Evolutionary conservation across 2,888 invertebrate genomes (phyloP).

Genomic region (Metellina segmentata): DNA sequence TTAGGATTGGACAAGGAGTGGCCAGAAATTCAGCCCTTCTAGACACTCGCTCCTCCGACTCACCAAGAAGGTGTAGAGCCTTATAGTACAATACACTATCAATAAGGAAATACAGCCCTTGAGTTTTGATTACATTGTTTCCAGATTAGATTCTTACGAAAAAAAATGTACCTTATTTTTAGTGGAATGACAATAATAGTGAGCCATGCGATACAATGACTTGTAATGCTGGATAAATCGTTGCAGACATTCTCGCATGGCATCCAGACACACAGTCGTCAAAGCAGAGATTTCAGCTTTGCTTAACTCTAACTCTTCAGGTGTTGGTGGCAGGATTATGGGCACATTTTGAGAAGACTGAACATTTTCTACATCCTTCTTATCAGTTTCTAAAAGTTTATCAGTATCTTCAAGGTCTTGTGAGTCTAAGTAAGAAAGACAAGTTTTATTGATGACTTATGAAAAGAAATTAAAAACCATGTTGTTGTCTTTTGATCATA

Average conservation of each 20-base stretch:
- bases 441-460: no score
- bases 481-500: no score
- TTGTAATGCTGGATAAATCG: slow-evolving; percentile 96
- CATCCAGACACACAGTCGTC: slow-evolving; percentile 85
- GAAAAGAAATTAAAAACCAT: no score
- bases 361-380: not conserved
- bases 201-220: slow-evolving; percentile 92
- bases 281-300: slow-evolving; percentile 45
- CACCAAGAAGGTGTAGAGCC: no score
- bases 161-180: slow-evolving; percentile 58
- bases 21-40: no score
- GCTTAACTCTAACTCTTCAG: slow-evolving; percentile 60
- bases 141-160: no score
- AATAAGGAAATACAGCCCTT: no score
- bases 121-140: no score
- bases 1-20: no score
- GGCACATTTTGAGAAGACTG: not conserved
- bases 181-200: slow-evolving; percentile 85
- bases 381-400: not conserved
- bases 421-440: not conserved
- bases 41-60: no score
- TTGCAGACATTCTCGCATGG: slow-evolving; percentile 90
- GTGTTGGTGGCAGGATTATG: slow-evolving; percentile 19
- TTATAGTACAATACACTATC: no score
- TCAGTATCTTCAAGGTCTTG: not conserved